Percentiles rank a stretch among this genome's conserved stretches.
Evolutionary conservation across 1,140 invertebrate genomes (phyloP).

Genomic region (Macrobrachium rosenbergii): DNA sequence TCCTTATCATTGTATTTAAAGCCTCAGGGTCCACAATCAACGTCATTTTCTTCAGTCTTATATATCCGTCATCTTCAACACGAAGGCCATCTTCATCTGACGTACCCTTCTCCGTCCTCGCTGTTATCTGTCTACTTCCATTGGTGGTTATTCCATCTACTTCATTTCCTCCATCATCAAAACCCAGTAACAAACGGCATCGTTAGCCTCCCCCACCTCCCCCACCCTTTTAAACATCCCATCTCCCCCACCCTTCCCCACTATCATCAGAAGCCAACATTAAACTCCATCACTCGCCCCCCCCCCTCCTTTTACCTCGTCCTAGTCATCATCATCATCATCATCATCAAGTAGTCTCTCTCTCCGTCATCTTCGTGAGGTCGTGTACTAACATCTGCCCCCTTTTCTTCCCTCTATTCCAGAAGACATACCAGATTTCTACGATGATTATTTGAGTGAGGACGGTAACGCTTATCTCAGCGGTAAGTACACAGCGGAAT

Average conservation of each 20-base stretch:
- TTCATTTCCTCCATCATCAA: background rate
- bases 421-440: constrained; percentile 61
- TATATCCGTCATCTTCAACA: background rate
- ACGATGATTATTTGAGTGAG: constrained; percentile 57
- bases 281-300: background rate
- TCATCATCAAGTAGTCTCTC: no score
- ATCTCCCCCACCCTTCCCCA: background rate
- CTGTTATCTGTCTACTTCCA: background rate
- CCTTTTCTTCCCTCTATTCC: constrained; percentile 59
- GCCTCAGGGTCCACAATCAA: no score
- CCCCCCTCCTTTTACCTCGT: background rate
- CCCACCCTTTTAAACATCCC: background rate
- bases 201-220: background rate
- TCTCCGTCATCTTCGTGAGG: background rate
- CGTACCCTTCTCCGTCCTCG: background rate
- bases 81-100: background rate
- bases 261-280: background rate
- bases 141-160: background rate
- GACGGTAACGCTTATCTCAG: constrained; percentile 55
- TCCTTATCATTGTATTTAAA: background rate
- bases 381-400: constrained; percentile 40
- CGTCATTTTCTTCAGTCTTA: no score
- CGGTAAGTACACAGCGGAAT: constrained; percentile 35
- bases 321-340: background rate
- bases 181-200: background rate